A percentile compares a stretch with the other conserved stretches of the same genome.
Conservation (phyloP, 2,113 vertebrate species). For the Microtus ochrogaster region DNA sequence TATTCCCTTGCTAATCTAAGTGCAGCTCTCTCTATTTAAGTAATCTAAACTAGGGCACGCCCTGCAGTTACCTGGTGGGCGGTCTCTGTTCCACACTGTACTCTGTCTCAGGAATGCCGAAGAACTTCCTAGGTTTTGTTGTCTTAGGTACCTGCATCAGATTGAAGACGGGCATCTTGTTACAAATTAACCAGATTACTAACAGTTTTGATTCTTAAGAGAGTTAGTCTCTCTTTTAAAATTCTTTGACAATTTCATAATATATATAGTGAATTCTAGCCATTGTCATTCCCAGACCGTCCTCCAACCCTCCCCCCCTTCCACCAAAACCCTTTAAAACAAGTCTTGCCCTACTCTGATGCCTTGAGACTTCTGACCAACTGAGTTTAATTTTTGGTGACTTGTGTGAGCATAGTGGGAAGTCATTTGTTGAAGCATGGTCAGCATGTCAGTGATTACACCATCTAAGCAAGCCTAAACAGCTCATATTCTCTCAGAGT, state of each 20-base stretch:
- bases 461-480: not conserved
- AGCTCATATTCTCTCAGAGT: not conserved
- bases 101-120: conserved; percentile 70
- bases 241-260: not conserved
- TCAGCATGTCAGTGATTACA: not conserved
- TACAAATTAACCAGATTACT: not conserved
- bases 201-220: not conserved
- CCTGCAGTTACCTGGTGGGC: conserved; percentile 84
- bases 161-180: conserved; percentile 43
- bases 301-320: too few relatives aligned
- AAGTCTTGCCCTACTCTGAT: not conserved
- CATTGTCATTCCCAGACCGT: not conserved
- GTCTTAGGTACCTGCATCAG: conserved; percentile 84
- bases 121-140: conserved; percentile 85
- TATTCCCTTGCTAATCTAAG: not conserved
- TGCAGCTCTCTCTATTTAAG: not conserved
- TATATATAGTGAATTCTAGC: not conserved
- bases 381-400: not conserved
- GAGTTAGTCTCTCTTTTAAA: not conserved
- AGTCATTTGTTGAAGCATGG: not conserved
- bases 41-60: not conserved
- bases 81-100: conserved; percentile 79
- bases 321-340: too few relatives aligned
- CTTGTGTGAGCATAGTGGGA: not conserved
- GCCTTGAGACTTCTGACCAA: not conserved